Evolutionary conservation across 2,113 vertebrate species (phyloP), one percentile per base, ranked within the genome.

Genomic region (Glareola pratincola): DNA sequence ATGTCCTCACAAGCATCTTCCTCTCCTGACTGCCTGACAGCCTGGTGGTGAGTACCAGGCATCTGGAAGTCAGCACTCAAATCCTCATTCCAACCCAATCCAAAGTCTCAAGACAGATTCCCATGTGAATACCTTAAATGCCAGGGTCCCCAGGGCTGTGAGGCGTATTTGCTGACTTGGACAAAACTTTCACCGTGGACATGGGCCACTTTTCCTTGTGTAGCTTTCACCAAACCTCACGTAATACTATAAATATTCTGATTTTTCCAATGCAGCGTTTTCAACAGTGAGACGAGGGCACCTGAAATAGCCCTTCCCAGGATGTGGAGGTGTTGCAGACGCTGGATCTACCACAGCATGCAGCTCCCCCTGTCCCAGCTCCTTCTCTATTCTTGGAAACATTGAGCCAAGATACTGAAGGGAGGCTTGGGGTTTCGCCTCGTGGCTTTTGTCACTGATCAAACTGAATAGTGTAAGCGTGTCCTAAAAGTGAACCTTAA

Each of bases 401-500:
- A 6, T 1, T 15, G n/a, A 78, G 29, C 29, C 41, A 45, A 63
- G 41, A 50, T 4, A 6, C n/a, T 47, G 54, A 71, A 71, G 15
- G 37, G 12, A 77, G 15, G 23, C 34, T 67, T 39, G 2, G n/a
- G 18, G 10, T 36, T 75, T 59, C 0, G 0, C 45, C 71, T 73
- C 27, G 1, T 9, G 22, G 24, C 34, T 77, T 69, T 85, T 59
- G 48, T 6, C 19, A 11, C 16, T 12, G 8, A 56, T 14, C 12
- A 60, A 32, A 77, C 68, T 11, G 1, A 74, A 39, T 8, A 6
- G 2, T 53, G 29, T 29, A 17, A 63, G 20, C 34, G 11, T 32
- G 29, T n/a, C 43, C 47, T 37, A 41, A 27, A 69, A 76, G 9
- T 32, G 37, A 83, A 57, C n/a, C 19, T 17, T 2, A 8, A 75